Conservation (phyloP, 2,888 invertebrate species). For the Eupelmus urozonus region DNA sequence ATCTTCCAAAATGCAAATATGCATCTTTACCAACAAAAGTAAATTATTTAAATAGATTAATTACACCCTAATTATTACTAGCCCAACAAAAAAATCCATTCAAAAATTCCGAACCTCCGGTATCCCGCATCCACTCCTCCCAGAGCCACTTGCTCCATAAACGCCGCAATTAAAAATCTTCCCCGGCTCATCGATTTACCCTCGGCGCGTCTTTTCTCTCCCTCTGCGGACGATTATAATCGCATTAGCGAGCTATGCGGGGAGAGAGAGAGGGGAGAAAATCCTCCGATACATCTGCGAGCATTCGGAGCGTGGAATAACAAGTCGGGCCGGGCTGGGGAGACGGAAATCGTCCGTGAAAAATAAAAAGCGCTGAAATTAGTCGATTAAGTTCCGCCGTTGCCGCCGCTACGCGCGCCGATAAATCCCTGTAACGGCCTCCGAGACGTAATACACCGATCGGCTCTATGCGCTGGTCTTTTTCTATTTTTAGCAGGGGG, state of each 20-base stretch:
- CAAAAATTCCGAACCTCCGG: no score
- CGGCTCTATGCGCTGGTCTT: not conserved
- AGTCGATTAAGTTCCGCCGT: constrained; percentile 55
- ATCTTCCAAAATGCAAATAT: no score
- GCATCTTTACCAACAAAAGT: no score
- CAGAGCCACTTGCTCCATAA: not conserved
- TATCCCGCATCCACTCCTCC: no score
- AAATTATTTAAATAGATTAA: no score
- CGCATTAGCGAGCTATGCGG: constrained; percentile 48
- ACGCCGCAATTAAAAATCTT: constrained; percentile 25
- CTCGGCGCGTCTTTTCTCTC: not conserved
- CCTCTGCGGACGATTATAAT: constrained; percentile 50
- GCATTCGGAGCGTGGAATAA: constrained; percentile 54
- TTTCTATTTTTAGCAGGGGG: not conserved
- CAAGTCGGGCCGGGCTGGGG: constrained; percentile 29
- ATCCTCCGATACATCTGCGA: constrained; percentile 53
- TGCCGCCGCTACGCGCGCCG: constrained; percentile 3
- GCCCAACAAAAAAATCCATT: no score
- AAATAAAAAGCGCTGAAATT: constrained; percentile 55
- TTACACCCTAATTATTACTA: no score
- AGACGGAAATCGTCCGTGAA: constrained; percentile 56
- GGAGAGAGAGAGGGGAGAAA: constrained; percentile 4
- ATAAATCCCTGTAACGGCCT: constrained; percentile 54
- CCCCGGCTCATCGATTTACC: not conserved
- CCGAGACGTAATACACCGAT: constrained; percentile 40